Base-by-base conservation (phyloP, 2,797 vertebrate genomes). In the Sylvilagus floridanus region DNA sequence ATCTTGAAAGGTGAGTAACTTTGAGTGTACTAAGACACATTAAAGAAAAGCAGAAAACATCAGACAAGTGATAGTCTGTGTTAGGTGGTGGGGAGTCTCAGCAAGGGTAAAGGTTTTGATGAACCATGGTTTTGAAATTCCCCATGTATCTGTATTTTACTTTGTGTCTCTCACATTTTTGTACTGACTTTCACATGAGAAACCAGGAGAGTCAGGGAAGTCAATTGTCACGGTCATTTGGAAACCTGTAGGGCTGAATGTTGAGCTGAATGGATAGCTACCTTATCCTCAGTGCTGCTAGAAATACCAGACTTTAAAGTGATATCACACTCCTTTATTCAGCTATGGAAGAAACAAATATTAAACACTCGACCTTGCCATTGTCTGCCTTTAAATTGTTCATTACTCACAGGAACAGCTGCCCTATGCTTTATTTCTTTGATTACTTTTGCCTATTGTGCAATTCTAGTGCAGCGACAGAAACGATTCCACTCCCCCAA, bases 331-430 rank as follows among this genome's bases (percentile, higher is more conserved):
- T 69, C 35, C 9, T 71, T 90, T 8, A 78, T 84, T 87, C 7
- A 71, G 13, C 5, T 47, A 72, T 30, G 10, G 42, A 42, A 78
- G 52, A 73, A 84, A 84, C 4, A 57, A 3, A 90, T 42, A 95
- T 87, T 42, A 65, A 11, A 3, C 16, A 66, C 32, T 78, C 88
- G 30, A 37, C 9, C 22, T 32, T 88, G 26, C 50, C 7, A 65
- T 62, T 93, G 1, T 16, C 92, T 93, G 78, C 1, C 28, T 69
- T 90, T 90, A 35, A 83, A 42, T 76, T 85, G 32, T 24, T 68
- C 16, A 87, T 3, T 66, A 30, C 1, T 5, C 13, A 91, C 83
- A 47, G 26, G 81, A 78, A 54, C 4, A 84, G 30, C 1, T 5
- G 65, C 2, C 0, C 14, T 22, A 57, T 9, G 7, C 7, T 42